Evolutionary conservation across 2,113 vertebrate genomes (phyloP), one percentile per base, ranked within the genome.

Genomic region (Tauraco erythrolophus): DNA sequence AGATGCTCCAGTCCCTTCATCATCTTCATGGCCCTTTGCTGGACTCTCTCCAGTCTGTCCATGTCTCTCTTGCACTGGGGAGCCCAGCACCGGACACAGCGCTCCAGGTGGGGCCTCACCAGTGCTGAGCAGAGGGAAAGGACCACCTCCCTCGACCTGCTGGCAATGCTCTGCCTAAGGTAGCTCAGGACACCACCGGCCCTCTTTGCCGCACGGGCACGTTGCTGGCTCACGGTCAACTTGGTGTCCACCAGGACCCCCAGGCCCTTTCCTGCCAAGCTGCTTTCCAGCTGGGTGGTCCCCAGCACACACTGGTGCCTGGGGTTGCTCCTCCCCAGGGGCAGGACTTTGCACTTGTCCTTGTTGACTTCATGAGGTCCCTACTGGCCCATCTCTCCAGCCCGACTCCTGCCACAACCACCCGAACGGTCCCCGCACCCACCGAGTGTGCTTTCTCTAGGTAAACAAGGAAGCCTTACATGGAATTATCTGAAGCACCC

Each of bases 401-500:
- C 84, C 62, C 1, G 1, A 25, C 13, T 62, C 45, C 62, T 14
- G 35, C 43, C 50, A 46, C 18, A 53, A 14, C 33, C 33, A 71
- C 78, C 35, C 37, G 4, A 25, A 39, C 0, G 6, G 30, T 45
- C 43, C 70, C 61, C 64, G 54, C 19, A 7, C n/a, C 68, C 80
- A 21, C 18, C 0, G 0, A 14, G 4, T 10, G 7, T 1, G 1
- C 33, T 13, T 37, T 37, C 30, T 46, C 51, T 31, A 54, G 30
- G 21, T 69, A 66, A 23, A 41, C 39, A 27, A 37, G 25, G 22
- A 27, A 53, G 5, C 92, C 99, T 99, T 96, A 99, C 99, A 99
- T 96, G 99, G 99, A 98, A 99, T 99, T 98, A 99, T 99, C 97
- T 99, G 99, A 58, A 99, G 98, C 95, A 99, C 99, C 58, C 99